Conservation (phyloP, 30 jellyfish, hydroid and myxozoan genomes). For the Aurelia sp. region DNA sequence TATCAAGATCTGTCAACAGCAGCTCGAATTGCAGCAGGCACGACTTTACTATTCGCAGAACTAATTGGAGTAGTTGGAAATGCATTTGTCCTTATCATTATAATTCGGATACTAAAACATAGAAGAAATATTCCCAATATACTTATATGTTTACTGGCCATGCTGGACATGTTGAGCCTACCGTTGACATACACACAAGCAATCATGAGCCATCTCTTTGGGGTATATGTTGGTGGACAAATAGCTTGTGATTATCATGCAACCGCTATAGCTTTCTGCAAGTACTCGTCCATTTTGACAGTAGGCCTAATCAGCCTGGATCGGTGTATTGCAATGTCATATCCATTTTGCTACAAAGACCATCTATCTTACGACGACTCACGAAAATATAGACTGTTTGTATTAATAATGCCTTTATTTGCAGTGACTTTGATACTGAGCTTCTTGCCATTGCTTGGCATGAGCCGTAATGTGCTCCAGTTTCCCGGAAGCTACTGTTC, state of each 20-base stretch:
- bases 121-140: conserved; percentile 78
- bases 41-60: conserved; percentile 57
- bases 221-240: conserved; percentile 70
- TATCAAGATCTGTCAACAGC: conserved; percentile 25
- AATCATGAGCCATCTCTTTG: conserved; percentile 40
- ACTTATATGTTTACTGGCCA: conserved; percentile 46
- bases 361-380: conserved; percentile 44
- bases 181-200: conserved; percentile 80
- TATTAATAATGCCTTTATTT: not conserved
- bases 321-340: conserved; percentile 76
- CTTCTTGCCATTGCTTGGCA: conserved; percentile 55
- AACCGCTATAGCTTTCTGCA: conserved; percentile 55
- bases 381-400: conserved; percentile 29
- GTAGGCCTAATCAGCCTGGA: conserved; percentile 68
- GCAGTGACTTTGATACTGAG: conserved; percentile 22
- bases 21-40: conserved; percentile 67
- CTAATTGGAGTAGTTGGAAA: conserved; percentile 82
- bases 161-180: conserved; percentile 40
- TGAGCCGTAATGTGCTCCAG: conserved; percentile 75
- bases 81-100: conserved; percentile 53
- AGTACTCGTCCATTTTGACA: conserved; percentile 48
- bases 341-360: conserved; percentile 86
- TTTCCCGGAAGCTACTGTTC: conserved; percentile 89
- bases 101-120: conserved; percentile 40
- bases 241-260: conserved; percentile 78